A percentile compares a stretch with the other conserved stretches of the same genome.
These are phyloP conservation scores for Aspidiotus rigidus DNA, from an alignment of 2,888 invertebrate species.

Conservation along the genomic window DNA sequence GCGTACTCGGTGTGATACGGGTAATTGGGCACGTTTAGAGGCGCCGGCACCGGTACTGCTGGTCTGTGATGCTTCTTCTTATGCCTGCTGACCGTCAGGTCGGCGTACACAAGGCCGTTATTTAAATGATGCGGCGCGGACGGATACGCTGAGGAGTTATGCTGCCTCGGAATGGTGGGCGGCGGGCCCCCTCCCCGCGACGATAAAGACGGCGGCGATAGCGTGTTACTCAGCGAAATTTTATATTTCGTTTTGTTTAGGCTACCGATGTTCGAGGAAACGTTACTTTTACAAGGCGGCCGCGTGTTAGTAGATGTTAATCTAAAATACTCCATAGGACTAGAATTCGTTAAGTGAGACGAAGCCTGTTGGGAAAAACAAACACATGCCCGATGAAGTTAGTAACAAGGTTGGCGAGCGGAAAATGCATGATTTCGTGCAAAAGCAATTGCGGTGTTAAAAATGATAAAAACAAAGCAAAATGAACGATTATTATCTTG, in stretches of 20 bases:
- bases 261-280: slow-evolving; percentile 8
- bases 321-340: slow-evolving; percentile 34
- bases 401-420: too few species aligned
- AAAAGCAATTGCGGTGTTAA: too few species aligned
- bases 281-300: slow-evolving; percentile 21
- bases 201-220: slow-evolving; percentile 31
- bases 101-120: slow-evolving; percentile 46
- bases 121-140: slow-evolving; percentile 42
- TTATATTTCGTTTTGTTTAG: slow-evolving; percentile 17
- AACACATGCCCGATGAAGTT: background rate
- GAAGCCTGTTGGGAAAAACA: slow-evolving; percentile 18
- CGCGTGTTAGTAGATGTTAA: slow-evolving; percentile 24
- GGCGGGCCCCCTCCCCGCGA: background rate
- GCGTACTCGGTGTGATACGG: slow-evolving; percentile 54
- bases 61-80: slow-evolving; percentile 35
- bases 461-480: too few species aligned
- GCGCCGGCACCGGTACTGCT: slow-evolving; percentile 38
- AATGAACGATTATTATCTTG: too few species aligned
- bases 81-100: slow-evolving; percentile 44
- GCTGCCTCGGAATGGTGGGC: background rate
- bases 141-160: slow-evolving; percentile 19
- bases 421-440: too few species aligned
- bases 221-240: slow-evolving; percentile 4
- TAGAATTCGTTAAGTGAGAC: slow-evolving; percentile 31
- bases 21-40: slow-evolving; percentile 45